These are phyloP conservation scores for Amblyopsis rosae DNA, from an alignment of 2,113 vertebrate genomes.

Conservation along the genomic window DNA sequence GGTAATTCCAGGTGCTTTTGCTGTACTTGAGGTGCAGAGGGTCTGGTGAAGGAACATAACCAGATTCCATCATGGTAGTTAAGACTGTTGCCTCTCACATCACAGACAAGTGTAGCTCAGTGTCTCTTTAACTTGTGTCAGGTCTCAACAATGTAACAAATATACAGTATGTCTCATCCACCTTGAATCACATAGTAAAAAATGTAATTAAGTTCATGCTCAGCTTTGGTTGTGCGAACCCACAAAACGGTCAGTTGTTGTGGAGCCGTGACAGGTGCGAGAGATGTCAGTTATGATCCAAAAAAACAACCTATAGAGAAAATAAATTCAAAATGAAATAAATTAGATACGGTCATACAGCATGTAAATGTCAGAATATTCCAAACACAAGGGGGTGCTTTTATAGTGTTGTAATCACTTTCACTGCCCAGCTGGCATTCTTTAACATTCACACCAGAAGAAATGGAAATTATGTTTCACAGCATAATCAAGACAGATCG, in stretches of 20 bases:
- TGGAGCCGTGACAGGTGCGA: not conserved
- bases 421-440: slow-evolving; percentile 65
- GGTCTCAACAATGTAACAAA: not conserved
- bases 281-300: slow-evolving; percentile 9
- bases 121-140: not conserved
- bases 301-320: slow-evolving; percentile 47
- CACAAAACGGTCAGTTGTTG: not conserved
- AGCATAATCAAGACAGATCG: slow-evolving; percentile 2
- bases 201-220: not conserved
- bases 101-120: slow-evolving; percentile 27
- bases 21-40: slow-evolving; percentile 28
- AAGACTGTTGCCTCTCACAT: slow-evolving; percentile 56
- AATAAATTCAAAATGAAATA: slow-evolving; percentile 11
- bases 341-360: not conserved
- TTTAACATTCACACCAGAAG: slow-evolving; percentile 47
- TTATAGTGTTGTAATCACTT: slow-evolving; percentile 6
- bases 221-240: not conserved
- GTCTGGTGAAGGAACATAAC: slow-evolving; percentile 33
- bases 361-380: too few species aligned
- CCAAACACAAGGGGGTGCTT: too few species aligned
- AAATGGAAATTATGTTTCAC: slow-evolving; percentile 37
- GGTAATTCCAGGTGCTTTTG: slow-evolving; percentile 39
- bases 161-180: not conserved
- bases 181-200: not conserved
- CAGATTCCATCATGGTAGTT: slow-evolving; percentile 57